These are phyloP conservation scores for Avahi laniger DNA, from an alignment of 2,797 vertebrate genomes.

Conservation along the genomic window DNA sequence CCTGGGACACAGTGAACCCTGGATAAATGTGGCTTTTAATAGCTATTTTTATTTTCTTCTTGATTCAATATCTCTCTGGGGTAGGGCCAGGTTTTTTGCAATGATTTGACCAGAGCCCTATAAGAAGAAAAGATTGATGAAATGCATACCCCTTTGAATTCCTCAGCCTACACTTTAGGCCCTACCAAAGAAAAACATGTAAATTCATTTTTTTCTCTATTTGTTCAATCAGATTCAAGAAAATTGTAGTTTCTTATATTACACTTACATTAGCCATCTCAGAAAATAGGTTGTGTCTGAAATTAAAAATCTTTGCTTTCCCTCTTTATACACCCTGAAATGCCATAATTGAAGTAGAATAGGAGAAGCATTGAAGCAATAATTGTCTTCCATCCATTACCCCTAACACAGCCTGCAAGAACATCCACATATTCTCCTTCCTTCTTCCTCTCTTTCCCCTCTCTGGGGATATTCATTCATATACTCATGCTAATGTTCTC, in stretches of 20 bases:
- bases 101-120: background rate
- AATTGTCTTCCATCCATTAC: background rate
- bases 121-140: background rate
- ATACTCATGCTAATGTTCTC: conserved; percentile 18
- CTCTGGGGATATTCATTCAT: background rate
- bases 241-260: background rate
- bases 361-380: background rate
- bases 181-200: background rate
- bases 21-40: background rate
- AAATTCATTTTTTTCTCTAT: background rate
- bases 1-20: background rate
- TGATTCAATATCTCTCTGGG: background rate
- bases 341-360: background rate
- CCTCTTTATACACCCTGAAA: background rate
- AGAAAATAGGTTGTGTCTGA: background rate
- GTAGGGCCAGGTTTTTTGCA: background rate
- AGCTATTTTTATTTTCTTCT: background rate
- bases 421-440: background rate
- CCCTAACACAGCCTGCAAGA: background rate
- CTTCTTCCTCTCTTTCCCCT: background rate
- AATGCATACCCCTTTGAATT: background rate
- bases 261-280: background rate
- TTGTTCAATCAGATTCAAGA: background rate
- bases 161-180: background rate
- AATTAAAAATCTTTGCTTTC: background rate